Conservation (phyloP, 1,140 invertebrate species). For the Latrodectus geometricus region DNA sequence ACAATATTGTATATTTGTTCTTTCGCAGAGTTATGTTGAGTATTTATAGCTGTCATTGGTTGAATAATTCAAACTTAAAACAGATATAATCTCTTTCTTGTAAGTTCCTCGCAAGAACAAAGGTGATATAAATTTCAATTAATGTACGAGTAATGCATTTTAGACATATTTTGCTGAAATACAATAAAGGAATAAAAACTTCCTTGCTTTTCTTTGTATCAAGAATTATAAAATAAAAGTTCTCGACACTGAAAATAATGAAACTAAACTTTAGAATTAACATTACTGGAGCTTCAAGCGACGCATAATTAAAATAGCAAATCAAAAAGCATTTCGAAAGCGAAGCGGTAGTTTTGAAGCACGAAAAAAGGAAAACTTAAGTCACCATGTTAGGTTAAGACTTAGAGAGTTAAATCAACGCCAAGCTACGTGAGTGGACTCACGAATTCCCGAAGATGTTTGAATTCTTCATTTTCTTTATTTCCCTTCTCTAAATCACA, state of each 20-base stretch:
- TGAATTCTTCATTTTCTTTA: slow-evolving; percentile 47
- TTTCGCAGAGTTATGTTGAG: too few species aligned
- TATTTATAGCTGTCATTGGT: too few species aligned
- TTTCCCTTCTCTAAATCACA: slow-evolving; percentile 49
- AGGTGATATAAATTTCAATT: background rate
- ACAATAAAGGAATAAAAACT: background rate
- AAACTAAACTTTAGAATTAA: background rate
- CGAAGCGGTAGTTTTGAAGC: slow-evolving; percentile 2
- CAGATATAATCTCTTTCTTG: too few species aligned
- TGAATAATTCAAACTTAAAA: too few species aligned
- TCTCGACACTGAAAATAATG: background rate
- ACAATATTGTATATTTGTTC: too few species aligned
- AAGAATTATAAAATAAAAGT: background rate
- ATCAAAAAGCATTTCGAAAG: slow-evolving; percentile 53
- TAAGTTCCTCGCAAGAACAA: background rate
- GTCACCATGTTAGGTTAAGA: slow-evolving; percentile 45
- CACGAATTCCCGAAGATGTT: slow-evolving; percentile 20
- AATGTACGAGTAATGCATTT: background rate
- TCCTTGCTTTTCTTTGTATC: background rate
- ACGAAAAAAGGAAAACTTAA: slow-evolving; percentile 49
- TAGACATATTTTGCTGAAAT: background rate
- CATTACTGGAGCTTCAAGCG: background rate
- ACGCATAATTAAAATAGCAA: slow-evolving; percentile 50
- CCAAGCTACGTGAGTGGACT: slow-evolving; percentile 25
- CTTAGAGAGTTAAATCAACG: slow-evolving; percentile 44